These are phyloP conservation scores for Mastomys coucha DNA, from an alignment of 2,113 vertebrate species.

Conservation along the genomic window DNA sequence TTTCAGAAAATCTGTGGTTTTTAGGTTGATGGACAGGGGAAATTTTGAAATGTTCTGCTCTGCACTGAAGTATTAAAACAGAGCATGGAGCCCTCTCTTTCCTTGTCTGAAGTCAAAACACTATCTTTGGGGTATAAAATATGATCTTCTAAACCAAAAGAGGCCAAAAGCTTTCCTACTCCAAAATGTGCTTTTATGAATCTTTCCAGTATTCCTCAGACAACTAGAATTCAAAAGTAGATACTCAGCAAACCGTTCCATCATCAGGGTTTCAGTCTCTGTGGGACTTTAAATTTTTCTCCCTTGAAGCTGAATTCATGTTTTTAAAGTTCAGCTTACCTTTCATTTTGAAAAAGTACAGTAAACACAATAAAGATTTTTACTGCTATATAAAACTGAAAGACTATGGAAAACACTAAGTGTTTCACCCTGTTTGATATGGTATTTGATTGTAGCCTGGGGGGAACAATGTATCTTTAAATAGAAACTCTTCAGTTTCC, in stretches of 20 bases:
- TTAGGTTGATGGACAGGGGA: background rate
- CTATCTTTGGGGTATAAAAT: background rate
- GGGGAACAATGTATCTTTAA: slow-evolving; percentile 24
- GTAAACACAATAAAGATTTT: slow-evolving; percentile 57
- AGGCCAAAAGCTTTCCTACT: background rate
- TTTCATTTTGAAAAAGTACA: slow-evolving; percentile 55
- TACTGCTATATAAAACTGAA: slow-evolving; percentile 45
- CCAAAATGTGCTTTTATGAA: background rate
- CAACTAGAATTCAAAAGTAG: background rate
- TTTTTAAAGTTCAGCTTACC: slow-evolving; percentile 53
- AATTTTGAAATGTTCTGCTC: background rate
- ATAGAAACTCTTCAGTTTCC: slow-evolving; percentile 24
- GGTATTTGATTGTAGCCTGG: slow-evolving; percentile 38
- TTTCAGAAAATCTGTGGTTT: background rate
- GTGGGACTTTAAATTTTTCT: background rate
- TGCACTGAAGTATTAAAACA: background rate
- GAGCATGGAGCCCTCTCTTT: background rate
- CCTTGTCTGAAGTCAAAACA: background rate
- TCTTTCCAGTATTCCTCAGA: background rate
- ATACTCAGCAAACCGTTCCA: background rate
- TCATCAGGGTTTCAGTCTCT: background rate
- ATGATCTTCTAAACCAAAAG: background rate
- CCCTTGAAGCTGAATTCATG: slow-evolving; percentile 17
- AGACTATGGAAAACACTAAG: background rate
- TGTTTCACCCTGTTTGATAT: slow-evolving; percentile 16